Base-by-base conservation (phyloP, 2,888 invertebrate genomes). In the Pseudococcus viburni region DNA sequence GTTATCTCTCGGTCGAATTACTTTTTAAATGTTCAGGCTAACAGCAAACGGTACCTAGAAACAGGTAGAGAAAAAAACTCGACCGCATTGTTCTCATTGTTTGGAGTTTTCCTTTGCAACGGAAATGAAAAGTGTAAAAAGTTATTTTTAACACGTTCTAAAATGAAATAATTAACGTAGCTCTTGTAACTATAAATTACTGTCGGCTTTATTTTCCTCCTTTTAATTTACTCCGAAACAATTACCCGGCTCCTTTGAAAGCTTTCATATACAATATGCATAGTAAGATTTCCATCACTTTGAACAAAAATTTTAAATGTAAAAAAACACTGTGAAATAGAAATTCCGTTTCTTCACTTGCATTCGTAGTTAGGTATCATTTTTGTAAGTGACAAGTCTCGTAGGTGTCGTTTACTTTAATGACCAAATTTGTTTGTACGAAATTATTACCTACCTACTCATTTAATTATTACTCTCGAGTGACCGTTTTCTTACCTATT, bases 141-240 rank as follows among this genome's bases (percentile, higher is more conserved):
- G 73, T 73, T 73, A 73, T 73, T 73, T 73, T 73, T 33, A 73
- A 73, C 73, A 73, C 33, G 26, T 73, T 73, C 17, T 33, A 73
- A 73, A 73, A 73, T 73, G 73, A 73, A 33, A 73, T 33, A 73
- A 73, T 73, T 73, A 73, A 73, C 73, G 73, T 17, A 17, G 15
- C 39, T 73, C 39, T 15, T 73, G 73, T 73, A 73, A 73, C 73
- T 73, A 17, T 73, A 73, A 73, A 73, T 73, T 73, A 73, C n/a
- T 33, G 33, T 73, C 17, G 73, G 6, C 33, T 73, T 73, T 17
- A 73, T 33, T 33, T 73, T 22, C 12, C 17, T 33, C 26, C n/a
- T 73, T 73, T 73, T 73, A 73, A 73, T 73, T 73, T 73, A 73
- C 73, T 73, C 26, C 17, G 8, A 17, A 33, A 73, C 73, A 73